A percentile compares a stretch with the other conserved stretches of the same genome.
Evolutionary conservation across 1,140 invertebrate species (phyloP).

Genomic region (Heterodera schachtii): DNA sequence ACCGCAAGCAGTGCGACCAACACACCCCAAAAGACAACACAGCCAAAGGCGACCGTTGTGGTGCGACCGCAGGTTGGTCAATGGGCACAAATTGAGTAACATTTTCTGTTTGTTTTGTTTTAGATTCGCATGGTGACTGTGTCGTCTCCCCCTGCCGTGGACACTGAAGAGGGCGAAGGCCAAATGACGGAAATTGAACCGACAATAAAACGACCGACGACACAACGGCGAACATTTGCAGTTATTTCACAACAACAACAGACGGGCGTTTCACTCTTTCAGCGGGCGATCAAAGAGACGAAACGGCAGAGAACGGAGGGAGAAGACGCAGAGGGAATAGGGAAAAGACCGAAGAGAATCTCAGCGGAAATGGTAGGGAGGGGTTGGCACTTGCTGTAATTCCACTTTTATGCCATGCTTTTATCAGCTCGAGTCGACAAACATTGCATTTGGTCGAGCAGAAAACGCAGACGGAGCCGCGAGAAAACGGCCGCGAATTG

Average conservation of each 20-base stretch:
- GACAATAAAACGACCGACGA: neutral
- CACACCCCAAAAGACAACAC: neutral
- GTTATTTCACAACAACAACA: neutral
- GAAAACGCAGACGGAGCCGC: neutral
- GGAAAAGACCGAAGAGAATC: neutral
- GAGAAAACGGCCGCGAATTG: neutral
- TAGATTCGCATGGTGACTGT: neutral
- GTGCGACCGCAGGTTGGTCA: neutral
- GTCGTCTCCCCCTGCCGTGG: neutral
- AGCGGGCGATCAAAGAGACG: neutral
- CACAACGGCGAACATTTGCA: neutral
- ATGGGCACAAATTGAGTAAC: too few species aligned
- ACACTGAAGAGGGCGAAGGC: neutral
- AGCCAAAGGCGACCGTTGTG: neutral
- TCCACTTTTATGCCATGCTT: neutral
- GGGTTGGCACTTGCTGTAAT: neutral
- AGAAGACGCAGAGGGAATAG: neutral
- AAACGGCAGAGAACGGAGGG: neutral
- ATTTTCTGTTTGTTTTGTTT: neutral
- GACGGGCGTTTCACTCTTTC: neutral
- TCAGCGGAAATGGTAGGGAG: neutral
- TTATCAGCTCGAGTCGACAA: neutral
- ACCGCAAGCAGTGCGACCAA: neutral
- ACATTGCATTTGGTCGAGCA: neutral
- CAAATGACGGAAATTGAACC: neutral